Conservation (phyloP, 2,888 invertebrate species). For the Sinotaia quadrata region DNA sequence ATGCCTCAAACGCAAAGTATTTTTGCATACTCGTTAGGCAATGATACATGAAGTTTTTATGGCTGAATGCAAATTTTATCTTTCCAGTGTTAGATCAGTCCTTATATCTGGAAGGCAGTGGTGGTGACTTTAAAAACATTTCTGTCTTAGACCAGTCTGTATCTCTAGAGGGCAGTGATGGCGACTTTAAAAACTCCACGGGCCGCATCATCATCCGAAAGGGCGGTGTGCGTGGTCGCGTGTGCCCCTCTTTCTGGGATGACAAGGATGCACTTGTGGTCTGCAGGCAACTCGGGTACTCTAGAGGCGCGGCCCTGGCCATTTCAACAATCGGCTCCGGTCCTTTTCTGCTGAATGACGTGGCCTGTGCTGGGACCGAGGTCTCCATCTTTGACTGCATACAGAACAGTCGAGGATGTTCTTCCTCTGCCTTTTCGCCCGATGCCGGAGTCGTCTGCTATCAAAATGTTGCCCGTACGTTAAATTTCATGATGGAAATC, state of each 20-base stretch:
- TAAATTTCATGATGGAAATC: too few species aligned
- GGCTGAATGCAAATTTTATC: too few species aligned
- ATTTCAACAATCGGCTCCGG: conserved; percentile 23
- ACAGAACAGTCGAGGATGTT: neutral
- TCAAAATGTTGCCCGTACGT: too few species aligned
- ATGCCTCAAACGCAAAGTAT: too few species aligned
- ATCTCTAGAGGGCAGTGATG: conserved; percentile 69
- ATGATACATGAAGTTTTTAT: too few species aligned
- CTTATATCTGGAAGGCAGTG: neutral
- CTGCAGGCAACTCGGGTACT: conserved; percentile 49
- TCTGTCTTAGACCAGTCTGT: conserved; percentile 20
- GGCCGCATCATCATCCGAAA: conserved; percentile 29
- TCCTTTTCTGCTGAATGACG: conserved; percentile 48
- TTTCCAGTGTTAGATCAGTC: too few species aligned
- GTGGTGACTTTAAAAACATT: too few species aligned
- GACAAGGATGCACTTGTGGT: conserved; percentile 74
- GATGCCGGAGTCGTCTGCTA: conserved; percentile 26
- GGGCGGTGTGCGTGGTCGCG: conserved; percentile 35
- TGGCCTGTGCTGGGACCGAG: conserved; percentile 51
- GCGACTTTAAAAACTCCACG: conserved; percentile 77
- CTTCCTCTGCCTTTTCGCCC: neutral
- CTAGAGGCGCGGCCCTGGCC: conserved; percentile 33
- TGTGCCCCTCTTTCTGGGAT: conserved; percentile 80
- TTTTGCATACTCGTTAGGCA: too few species aligned
- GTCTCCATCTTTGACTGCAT: conserved; percentile 49